phyloP scores from a whole-genome alignment of 2,113 vertebrate species.

The Gopherus evgoodei region DNA sequence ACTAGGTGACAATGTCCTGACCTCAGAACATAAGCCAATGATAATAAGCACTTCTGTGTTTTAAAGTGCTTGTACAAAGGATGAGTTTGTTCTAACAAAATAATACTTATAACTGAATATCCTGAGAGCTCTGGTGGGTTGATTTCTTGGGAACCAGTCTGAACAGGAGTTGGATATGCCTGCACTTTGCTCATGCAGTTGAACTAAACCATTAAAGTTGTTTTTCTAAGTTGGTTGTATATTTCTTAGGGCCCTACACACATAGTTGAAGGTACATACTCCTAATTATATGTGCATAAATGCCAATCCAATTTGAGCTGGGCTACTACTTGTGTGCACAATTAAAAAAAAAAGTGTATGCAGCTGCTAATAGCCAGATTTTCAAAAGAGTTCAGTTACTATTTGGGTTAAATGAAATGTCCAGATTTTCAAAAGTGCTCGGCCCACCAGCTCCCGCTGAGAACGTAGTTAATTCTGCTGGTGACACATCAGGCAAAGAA shows the following conservation, averaged over 20 bases:
- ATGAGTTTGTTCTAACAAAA: constrained; percentile 14
- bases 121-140: not conserved
- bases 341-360: not conserved
- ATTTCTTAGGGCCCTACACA: not conserved
- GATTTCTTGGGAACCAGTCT: not conserved
- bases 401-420: rapidly evolving
- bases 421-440: not conserved
- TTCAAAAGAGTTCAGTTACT: not conserved
- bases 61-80: not conserved
- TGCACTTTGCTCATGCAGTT: not conserved
- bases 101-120: not conserved
- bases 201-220: not conserved
- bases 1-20: not conserved
- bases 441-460: not conserved
- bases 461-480: not conserved
- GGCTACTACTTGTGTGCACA: rapidly evolving
- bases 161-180: not conserved
- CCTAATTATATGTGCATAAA: not conserved
- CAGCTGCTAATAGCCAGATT: not conserved
- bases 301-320: not conserved
- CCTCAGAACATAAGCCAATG: not conserved
- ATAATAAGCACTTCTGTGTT: not conserved
- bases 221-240: not conserved
- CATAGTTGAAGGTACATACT: not conserved
- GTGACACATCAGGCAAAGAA: not conserved